Evolutionary conservation across 2,888 invertebrate species (phyloP).

Genomic region (Uropetala carovei): DNA sequence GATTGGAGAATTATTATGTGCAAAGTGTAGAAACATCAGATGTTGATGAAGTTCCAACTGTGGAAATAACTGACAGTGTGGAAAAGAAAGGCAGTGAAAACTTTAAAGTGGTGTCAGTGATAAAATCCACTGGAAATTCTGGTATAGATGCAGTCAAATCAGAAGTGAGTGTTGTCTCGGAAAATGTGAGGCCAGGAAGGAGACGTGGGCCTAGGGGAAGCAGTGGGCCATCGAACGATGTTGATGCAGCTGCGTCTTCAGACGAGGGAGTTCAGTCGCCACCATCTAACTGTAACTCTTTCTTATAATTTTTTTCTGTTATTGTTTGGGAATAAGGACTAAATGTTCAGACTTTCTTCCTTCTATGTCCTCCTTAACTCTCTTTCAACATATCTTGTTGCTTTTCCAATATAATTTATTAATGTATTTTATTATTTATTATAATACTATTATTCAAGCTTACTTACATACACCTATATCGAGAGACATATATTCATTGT

Average conservation of each 20-base stretch:
- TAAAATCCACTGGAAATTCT: slow-evolving; percentile 32
- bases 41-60: slow-evolving; percentile 34
- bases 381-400: too few relatives aligned
- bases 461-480: too few relatives aligned
- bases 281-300: slow-evolving; percentile 14
- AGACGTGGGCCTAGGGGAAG: slow-evolving; percentile 44
- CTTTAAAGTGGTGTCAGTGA: slow-evolving; percentile 52
- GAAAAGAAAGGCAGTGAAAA: slow-evolving; percentile 48
- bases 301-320: too few relatives aligned
- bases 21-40: slow-evolving; percentile 47
- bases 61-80: background rate
- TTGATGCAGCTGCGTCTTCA: slow-evolving; percentile 13
- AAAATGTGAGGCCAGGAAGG: slow-evolving; percentile 23
- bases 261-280: slow-evolving; percentile 46
- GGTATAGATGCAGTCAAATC: slow-evolving; percentile 22
- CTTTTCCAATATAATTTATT: too few relatives aligned
- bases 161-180: slow-evolving; percentile 18
- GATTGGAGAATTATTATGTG: slow-evolving; percentile 60
- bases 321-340: too few relatives aligned
- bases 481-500: too few relatives aligned
- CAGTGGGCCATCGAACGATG: slow-evolving; percentile 6
- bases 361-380: too few relatives aligned
- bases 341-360: too few relatives aligned
- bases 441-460: too few relatives aligned
- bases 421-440: too few relatives aligned